These are phyloP conservation scores for Philaethria dido DNA, from an alignment of 2,888 invertebrate genomes.

Conservation along the genomic window DNA sequence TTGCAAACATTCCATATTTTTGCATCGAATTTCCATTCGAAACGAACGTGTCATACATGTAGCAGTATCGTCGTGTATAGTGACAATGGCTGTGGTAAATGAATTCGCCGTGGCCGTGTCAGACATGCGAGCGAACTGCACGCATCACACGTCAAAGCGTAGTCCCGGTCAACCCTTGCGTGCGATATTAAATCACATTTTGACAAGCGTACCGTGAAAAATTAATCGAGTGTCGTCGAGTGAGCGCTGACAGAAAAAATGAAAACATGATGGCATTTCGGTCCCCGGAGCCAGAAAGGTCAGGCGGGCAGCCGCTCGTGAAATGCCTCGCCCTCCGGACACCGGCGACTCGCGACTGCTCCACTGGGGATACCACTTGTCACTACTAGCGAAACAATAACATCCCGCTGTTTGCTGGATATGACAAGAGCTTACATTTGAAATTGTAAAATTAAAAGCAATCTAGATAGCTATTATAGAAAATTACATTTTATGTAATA, in stretches of 20 bases:
- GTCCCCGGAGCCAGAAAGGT: conserved; percentile 79
- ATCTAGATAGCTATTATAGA: background rate
- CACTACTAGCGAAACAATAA: conserved; percentile 47
- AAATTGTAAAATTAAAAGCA: background rate
- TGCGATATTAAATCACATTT: conserved; percentile 81
- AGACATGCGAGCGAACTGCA: conserved; percentile 49
- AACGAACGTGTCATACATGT: conserved; percentile 17
- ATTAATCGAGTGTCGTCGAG: conserved; percentile 82
- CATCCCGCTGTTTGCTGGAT: conserved; percentile 35
- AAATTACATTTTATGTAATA: background rate
- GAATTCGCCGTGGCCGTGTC: conserved; percentile 32
- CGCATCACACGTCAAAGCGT: conserved; percentile 76
- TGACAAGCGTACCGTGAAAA: conserved; percentile 84
- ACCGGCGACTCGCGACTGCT: conserved; percentile 57
- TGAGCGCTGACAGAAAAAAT: conserved; percentile 67
- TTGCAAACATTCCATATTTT: conserved; percentile 35
- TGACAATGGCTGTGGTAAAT: conserved; percentile 38
- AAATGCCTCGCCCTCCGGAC: conserved; percentile 73
- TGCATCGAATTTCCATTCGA: conserved; percentile 20
- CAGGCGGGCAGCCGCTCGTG: conserved; percentile 74
- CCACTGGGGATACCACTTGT: conserved; percentile 58
- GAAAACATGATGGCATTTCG: conserved; percentile 80
- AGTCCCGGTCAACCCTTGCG: conserved; percentile 64
- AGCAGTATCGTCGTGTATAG: conserved; percentile 4
- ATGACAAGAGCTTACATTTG: conserved; percentile 36